Conservation (phyloP, 2,113 vertebrate species). For the Natator depressus region DNA sequence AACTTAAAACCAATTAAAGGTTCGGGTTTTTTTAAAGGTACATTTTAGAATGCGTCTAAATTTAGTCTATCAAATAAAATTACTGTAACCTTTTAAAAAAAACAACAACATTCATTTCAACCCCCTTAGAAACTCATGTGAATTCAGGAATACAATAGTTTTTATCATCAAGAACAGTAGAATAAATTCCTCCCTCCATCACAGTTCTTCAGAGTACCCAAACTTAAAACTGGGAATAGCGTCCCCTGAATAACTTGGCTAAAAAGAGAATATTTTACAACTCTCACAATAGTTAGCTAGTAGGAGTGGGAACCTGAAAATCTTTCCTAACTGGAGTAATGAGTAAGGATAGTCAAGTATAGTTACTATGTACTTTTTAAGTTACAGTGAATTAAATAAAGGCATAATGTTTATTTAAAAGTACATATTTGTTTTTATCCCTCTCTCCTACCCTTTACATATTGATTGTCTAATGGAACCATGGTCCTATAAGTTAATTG, state of each 20-base stretch:
- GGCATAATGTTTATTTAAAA: neutral
- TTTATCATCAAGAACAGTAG: neutral
- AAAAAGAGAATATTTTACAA: neutral
- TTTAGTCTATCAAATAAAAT: neutral
- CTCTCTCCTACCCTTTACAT: neutral
- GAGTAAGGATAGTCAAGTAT: neutral
- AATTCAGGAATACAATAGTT: neutral
- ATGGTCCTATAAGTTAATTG: neutral
- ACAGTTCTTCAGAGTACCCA: neutral
- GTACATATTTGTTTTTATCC: neutral
- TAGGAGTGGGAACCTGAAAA: neutral
- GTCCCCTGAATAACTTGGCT: neutral
- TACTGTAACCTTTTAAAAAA: neutral
- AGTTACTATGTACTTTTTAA: neutral
- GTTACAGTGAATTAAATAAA: neutral
- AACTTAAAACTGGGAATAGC: neutral
- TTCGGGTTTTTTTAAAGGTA: neutral
- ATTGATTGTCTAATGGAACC: neutral
- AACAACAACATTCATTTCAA: neutral
- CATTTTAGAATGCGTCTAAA: neutral
- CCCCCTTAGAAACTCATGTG: neutral
- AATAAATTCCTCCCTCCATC: neutral
- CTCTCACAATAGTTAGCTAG: neutral
- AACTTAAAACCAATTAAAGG: neutral
- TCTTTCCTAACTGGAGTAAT: neutral